Base-by-base conservation (phyloP, 1,140 invertebrate genomes). In the Antheraea mylitta region DNA sequence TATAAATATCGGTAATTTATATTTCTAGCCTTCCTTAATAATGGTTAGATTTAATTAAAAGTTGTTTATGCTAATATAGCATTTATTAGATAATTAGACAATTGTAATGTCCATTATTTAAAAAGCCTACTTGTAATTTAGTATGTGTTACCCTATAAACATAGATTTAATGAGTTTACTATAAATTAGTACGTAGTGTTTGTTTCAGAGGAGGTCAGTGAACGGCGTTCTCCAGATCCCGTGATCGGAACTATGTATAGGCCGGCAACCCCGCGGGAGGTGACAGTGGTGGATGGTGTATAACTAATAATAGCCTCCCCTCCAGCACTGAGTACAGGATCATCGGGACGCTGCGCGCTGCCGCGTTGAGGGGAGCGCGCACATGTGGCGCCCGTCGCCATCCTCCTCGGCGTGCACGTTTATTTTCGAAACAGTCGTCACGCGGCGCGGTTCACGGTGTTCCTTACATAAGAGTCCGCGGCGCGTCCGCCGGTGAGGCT, bases 301-400 rank as follows among this genome's bases (percentile, higher is more conserved):
- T 80, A 69, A 88, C 89, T 91, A 91, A 91, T 91, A 89, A 91
- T 91, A 91, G 87, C 79, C 85, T 91, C 89, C 89, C 89, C 89
- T 90, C 89, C 88, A 89, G 87, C 77, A 85, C 74, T 73, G 78
- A 89, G 87, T 77, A 85, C 74, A 74, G 78, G 80, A 77, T 72
- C 75, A 82, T 82, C 76, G 85, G 78, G 77, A 77, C 79, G 82
- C 76, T 30, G 22, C 22, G 22, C 38, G 38, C 38, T 9, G 38
- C 38, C 38, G 38, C 38, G 38, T 11, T 79, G 86, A 79, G 82
- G 82, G 85, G 83, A 82, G 85, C 83, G 82, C 88, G 81, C 88
- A 89, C 88, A 90, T 89, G 88, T 89, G 87, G 86, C 85, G 85
- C 81, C 80, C 79, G 81, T 69, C 81, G 79, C 71, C 83, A 73